phyloP scores from a whole-genome alignment of 2,113 vertebrate species.

The Galemys pyrenaicus region DNA sequence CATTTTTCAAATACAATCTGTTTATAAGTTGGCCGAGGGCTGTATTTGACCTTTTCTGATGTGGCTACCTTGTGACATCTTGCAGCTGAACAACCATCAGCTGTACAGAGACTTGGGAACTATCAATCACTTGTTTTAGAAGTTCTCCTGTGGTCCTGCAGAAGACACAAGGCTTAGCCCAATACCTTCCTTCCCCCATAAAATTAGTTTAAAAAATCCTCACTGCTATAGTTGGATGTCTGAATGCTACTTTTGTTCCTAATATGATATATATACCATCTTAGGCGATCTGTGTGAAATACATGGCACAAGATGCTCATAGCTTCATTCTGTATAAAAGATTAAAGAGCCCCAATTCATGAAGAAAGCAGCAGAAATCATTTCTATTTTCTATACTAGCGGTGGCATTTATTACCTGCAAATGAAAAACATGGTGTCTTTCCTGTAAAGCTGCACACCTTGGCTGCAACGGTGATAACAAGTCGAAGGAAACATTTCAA shows the following conservation, averaged over 20 bases:
- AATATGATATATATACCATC: conserved; percentile 29
- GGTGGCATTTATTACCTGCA: background rate
- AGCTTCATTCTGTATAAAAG: conserved; percentile 41
- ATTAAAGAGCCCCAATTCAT: conserved; percentile 29
- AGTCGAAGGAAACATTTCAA: background rate
- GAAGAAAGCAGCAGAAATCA: conserved; percentile 35
- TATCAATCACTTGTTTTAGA: background rate
- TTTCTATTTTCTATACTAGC: background rate
- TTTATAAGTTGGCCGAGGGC: background rate
- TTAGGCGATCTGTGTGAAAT: conserved; percentile 38
- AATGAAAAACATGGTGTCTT: background rate
- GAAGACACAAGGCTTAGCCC: background rate
- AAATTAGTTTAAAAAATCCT: background rate
- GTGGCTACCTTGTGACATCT: background rate
- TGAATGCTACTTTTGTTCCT: background rate
- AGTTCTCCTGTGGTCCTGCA: background rate
- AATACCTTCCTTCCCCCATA: background rate
- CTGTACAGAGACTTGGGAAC: background rate
- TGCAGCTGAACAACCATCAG: background rate
- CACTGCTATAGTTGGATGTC: background rate
- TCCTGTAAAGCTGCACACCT: background rate
- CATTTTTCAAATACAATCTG: background rate
- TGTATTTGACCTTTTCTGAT: background rate
- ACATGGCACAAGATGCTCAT: background rate
- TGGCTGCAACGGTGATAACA: background rate